phyloP scores from a whole-genome alignment of 2,113 vertebrate species.

The Typhlomys cinereus region DNA sequence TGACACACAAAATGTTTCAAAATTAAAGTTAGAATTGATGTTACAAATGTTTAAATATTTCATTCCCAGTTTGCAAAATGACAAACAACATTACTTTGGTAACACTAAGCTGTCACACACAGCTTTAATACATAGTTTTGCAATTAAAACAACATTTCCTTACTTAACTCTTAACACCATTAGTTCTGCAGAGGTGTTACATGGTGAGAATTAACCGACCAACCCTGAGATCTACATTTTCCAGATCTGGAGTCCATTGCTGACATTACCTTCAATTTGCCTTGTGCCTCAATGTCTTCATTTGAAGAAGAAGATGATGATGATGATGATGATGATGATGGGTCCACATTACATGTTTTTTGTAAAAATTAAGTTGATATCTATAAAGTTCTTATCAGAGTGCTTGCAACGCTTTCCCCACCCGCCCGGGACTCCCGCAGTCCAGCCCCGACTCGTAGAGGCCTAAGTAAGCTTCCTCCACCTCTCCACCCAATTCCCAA shows the following conservation, averaged over 20 bases:
- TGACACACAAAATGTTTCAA: background rate
- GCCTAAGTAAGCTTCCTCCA: too few species aligned
- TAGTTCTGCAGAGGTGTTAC: background rate
- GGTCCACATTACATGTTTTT: background rate
- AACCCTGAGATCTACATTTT: background rate
- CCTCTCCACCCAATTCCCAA: too few species aligned
- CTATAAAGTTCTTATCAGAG: background rate
- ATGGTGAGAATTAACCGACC: background rate
- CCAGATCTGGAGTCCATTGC: background rate
- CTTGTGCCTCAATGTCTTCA: background rate
- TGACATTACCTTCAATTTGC: background rate
- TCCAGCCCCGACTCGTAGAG: too few species aligned
- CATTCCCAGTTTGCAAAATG: background rate
- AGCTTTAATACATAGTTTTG: background rate
- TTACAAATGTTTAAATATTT: background rate
- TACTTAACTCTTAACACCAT: background rate
- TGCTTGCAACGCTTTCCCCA: too few species aligned
- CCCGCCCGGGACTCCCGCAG: too few species aligned
- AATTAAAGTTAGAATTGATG: slow-evolving; percentile 30
- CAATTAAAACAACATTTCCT: too few species aligned
- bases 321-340: too few species aligned
- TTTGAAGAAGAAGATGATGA: background rate
- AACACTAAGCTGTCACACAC: too few species aligned
- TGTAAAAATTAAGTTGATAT: background rate
- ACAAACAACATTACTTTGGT: background rate